Evolutionary conservation across 2,888 invertebrate genomes (phyloP), one percentile per base, ranked within the genome.

Genomic region (Plutella xylostella): DNA sequence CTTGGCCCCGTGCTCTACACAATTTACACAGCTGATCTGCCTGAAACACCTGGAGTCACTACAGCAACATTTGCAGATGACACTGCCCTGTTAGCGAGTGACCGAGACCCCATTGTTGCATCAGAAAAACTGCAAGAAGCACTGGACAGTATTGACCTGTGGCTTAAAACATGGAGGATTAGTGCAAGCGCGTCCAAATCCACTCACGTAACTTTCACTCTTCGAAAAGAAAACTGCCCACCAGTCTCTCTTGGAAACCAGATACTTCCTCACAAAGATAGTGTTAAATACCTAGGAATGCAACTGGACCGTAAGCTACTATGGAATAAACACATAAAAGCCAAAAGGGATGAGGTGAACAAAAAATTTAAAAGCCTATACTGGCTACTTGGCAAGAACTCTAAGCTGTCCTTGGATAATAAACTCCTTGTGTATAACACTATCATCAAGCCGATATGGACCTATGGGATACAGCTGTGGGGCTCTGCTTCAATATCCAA

Each of bases 1-100:
- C 20, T 30, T 28, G 25, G 30, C 7, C 17, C 19, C 2, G 19
- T 45, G 4, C 38, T 50, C 1, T 48, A 48, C 39, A 42, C 18
- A 5, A 30, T 50, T 2, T 43, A 40, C 21, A 47, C 47, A 18
- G 30, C 40, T 14, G 25, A 40, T 2, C n/a, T n/a, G n/a, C n/a
- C n/a, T n/a, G n/a, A n/a, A n/a, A n/a, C n/a, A n/a, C n/a, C n/a
- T n/a, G n/a, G n/a, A n/a, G 28, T 47, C 2, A 38, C 30, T 0
- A 45, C 35, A 2, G 52, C 51, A 11, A 53, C 51, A 7, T 51
- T 38, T 37, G 51, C 52, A 1, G 53, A 51, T 28, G 49, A 54
- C 30, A 50, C 48, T 1, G 51, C 51, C 11, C 9, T 14, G 3
- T 14, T 38, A 4, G 21, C 49, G 1, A 37, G 44, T 12, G 12